These are phyloP conservation scores for Caenorhabditis afra DNA, from an alignment of 2,888 invertebrate species.

Conservation along the genomic window DNA sequence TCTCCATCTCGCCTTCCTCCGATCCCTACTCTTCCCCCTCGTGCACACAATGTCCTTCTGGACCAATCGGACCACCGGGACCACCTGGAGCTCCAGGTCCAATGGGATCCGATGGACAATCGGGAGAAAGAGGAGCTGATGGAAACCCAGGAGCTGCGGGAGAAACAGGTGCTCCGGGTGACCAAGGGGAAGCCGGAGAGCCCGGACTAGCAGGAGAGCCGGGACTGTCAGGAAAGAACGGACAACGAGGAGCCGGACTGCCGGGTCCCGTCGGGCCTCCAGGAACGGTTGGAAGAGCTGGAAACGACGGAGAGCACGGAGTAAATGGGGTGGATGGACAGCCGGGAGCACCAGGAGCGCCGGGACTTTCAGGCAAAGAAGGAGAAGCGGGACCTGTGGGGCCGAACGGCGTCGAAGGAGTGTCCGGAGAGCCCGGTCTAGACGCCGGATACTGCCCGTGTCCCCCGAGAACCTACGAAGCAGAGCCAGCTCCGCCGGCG, in stretches of 20 bases:
- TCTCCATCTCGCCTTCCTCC: slow-evolving; percentile 5
- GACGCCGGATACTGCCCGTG: slow-evolving; percentile 50
- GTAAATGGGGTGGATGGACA: slow-evolving; percentile 27
- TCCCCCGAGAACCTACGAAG: slow-evolving; percentile 30
- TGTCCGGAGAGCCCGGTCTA: slow-evolving; percentile 10
- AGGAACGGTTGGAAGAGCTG: slow-evolving; percentile 15
- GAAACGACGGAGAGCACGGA: slow-evolving; percentile 33
- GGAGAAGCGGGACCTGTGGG: slow-evolving; percentile 39
- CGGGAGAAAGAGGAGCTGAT: slow-evolving; percentile 29
- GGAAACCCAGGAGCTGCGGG: slow-evolving; percentile 15
- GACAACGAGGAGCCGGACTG: slow-evolving; percentile 26
- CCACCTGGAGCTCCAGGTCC: slow-evolving; percentile 40
- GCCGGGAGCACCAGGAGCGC: slow-evolving; percentile 21
- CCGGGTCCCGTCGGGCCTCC: slow-evolving; percentile 30
- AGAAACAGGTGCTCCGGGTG: slow-evolving; percentile 16
- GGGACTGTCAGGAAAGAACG: slow-evolving; percentile 38
- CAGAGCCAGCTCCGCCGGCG: slow-evolving; percentile 37
- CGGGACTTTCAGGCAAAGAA: slow-evolving; percentile 30
- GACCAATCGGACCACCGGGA: slow-evolving; percentile 35
- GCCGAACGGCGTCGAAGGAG: slow-evolving; percentile 26
- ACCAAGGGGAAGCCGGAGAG: slow-evolving; percentile 16
- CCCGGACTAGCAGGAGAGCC: slow-evolving; percentile 4
- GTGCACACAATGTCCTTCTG: slow-evolving; percentile 30
- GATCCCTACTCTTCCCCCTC: slow-evolving; percentile 27
- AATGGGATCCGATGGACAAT: slow-evolving; percentile 24